phyloP scores from a whole-genome alignment of 2,888 invertebrate species.

The Eilema depressum region DNA sequence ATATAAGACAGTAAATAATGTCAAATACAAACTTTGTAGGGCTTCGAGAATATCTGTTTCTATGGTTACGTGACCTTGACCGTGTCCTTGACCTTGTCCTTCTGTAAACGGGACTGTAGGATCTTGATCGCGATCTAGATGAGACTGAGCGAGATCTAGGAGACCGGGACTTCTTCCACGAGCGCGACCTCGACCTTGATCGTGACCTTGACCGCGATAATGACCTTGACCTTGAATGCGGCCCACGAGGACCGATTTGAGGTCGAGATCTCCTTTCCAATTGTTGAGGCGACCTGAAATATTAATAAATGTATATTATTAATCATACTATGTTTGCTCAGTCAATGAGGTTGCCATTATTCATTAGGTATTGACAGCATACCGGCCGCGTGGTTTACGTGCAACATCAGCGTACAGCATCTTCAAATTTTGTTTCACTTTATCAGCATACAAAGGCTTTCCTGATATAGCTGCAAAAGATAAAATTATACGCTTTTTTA shows the following conservation, averaged over 20 bases:
- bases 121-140: conserved; percentile 62
- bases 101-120: conserved; percentile 69
- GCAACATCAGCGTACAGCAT: conserved; percentile 77
- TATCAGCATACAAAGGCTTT: conserved; percentile 77
- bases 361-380: conserved; percentile 22
- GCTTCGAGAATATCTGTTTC: conserved; percentile 72
- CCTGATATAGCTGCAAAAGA: conserved; percentile 55
- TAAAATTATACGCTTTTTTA: conserved; percentile 10
- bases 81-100: conserved; percentile 64
- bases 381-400: conserved; percentile 70
- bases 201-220: conserved; percentile 56
- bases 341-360: not conserved
- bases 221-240: conserved; percentile 63
- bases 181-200: conserved; percentile 64
- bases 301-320: not conserved
- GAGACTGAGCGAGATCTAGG: conserved; percentile 66
- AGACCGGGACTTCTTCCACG: conserved; percentile 56
- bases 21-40: conserved; percentile 76
- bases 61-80: conserved; percentile 66
- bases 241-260: conserved; percentile 71
- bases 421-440: conserved; percentile 78
- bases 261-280: conserved; percentile 58
- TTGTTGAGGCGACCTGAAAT: conserved; percentile 60
- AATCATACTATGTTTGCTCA: not conserved
- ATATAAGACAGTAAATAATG: conserved; percentile 16